Evolutionary conservation across 2,113 vertebrate species (phyloP).

Genomic region (Clarias magur): DNA sequence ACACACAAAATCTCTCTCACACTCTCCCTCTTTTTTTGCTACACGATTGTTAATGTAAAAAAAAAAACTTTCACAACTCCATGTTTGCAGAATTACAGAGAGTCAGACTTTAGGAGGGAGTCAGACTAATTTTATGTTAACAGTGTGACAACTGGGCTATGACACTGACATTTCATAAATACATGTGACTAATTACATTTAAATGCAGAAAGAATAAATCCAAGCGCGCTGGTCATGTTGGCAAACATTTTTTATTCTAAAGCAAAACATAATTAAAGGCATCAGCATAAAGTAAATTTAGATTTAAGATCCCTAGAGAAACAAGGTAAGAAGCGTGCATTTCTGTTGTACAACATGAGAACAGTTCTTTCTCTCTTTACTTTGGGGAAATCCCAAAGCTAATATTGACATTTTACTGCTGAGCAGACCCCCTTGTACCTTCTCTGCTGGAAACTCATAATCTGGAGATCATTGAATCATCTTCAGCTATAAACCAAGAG

Average conservation of each 20-base stretch:
- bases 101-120: background rate
- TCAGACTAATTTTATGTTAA: background rate
- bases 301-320: conserved; percentile 31
- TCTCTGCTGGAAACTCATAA: conserved; percentile 50
- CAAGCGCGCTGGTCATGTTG: conserved; percentile 2
- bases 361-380: conserved; percentile 33
- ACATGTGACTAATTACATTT: background rate
- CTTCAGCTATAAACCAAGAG: conserved; percentile 52
- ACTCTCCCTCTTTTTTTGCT: background rate
- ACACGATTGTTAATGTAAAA: conserved; percentile 1
- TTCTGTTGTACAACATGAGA: conserved; percentile 43
- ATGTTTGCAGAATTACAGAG: background rate
- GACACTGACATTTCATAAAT: background rate
- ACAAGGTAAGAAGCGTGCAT: conserved; percentile 10
- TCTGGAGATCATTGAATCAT: conserved; percentile 55
- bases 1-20: no score
- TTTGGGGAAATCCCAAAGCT: conserved; percentile 50
- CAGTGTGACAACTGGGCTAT: background rate
- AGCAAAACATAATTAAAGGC: conserved; percentile 10
- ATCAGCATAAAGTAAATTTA: conserved; percentile 42
- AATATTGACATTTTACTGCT: conserved; percentile 58
- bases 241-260: conserved; percentile 23
- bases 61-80: background rate
- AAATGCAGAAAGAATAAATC: background rate
- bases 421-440: conserved; percentile 42